Base-by-base conservation (phyloP, 2,888 invertebrate genomes). In the Drosophila fungiperda region DNA sequence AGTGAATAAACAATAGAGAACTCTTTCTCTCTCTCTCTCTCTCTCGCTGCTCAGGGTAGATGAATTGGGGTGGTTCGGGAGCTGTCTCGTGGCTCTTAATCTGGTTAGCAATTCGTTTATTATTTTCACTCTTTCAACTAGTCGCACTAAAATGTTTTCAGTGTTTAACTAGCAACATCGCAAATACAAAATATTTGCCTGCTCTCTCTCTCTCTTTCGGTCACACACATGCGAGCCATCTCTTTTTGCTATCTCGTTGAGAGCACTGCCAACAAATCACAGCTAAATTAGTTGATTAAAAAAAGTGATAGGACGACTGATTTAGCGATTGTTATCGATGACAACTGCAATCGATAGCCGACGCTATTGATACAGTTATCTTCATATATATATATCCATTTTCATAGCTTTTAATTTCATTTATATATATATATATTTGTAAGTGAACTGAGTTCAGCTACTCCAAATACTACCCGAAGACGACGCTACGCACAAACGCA, bases 131-230 rank as follows among this genome's bases (percentile, higher is more conserved):
- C 23, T 26, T 40, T 8, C 12, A 67, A 68, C 74, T 84, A 82
- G 78, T 87, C 58, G 68, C 57, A 62, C 74, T 87, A 84, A 82
- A 82, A 82, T 82, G 82, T 69, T 82, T 82, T 87, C 61, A 76
- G 66, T 82, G 85, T 87, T 83, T 73, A 50, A 74, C 66, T 57
- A 65, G 50, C 73, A 53, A 67, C 73, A 67, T 57, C 29, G 29
- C 35, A 58, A 20, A 40, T 42, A 36, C 45, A 49, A 9, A 7
- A 15, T 38, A 50, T 2, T 45, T 45, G 45, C 23, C 45, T 23
- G 45, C 45, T 0, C 36, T 17, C 36, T 36, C 7, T 36, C 29
- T 29, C 29, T 29, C 23, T 15, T 17, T 52, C 23, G 8, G 35
- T 49, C 20, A 9, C 6, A 33, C 42, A 33, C 11, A 1, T 9